Evolutionary conservation across 2,888 invertebrate genomes (phyloP), one percentile per base, ranked within the genome.

Genomic region (Heliconius erato): DNA sequence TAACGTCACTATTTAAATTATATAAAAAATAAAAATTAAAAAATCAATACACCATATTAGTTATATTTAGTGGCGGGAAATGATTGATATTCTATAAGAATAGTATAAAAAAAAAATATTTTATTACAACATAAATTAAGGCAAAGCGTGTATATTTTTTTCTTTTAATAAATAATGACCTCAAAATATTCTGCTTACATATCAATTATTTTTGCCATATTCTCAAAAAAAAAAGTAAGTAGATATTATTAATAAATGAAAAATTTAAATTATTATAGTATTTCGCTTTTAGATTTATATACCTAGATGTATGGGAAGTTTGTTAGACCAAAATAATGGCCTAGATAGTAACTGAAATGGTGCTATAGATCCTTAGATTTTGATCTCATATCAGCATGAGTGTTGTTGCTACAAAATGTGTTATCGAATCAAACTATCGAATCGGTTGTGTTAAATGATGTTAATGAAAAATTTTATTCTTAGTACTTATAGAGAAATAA

Each of bases 401-500:
- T 78, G 82, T 83, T 82, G 83, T 84, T 84, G 82, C 83, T 88
- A 88, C 28, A 28, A 67, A 67, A 90, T 90, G 88, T 89, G 88
- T 91, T 91, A 87, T 87, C 91, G 91, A 91, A 90, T 91, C 89
- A 90, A 90, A 90, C 89, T 91, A 93, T 88, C 88, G 90, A 90
- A 91, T 92, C 90, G 95, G 94, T 95, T 95, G 95, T 95, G 95
- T 95, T 93, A 91, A 88, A 91, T 92, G 92, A 92, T 92, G 93
- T 94, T 94, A 90, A 91, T 91, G 90, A 89, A 89, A 88, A 87
- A 88, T 92, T 54, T 90, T 94, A 94, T 93, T 93, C 92, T 93
- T 94, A 95, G 94, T 94, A 94, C 93, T 94, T 94, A 94, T 93
- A 95, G 94, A 94, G 88, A 91, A 95, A 92, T 94, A 93, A 92